phyloP scores from a whole-genome alignment of 2,888 invertebrate genomes.

The Synergus gifuensis region DNA sequence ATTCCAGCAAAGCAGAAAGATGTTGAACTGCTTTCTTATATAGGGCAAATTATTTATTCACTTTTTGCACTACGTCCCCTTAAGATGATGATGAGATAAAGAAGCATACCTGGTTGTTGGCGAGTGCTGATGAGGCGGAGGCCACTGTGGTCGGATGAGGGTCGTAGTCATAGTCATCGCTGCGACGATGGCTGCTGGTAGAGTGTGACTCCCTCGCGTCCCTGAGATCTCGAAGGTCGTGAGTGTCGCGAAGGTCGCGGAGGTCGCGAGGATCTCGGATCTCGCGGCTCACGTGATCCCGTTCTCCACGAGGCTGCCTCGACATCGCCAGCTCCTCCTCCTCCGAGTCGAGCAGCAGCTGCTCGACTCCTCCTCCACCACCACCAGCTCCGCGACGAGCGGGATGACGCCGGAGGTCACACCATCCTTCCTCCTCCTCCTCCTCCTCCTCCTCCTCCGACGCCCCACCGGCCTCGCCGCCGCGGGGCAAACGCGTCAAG shows the following conservation, averaged over 20 bases:
- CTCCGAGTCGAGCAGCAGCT: slow-evolving; percentile 78
- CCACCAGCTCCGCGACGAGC: slow-evolving; percentile 66
- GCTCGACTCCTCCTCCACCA: slow-evolving; percentile 64
- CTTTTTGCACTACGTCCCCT: background rate
- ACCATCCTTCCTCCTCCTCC: slow-evolving; percentile 73
- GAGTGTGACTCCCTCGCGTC: slow-evolving; percentile 62
- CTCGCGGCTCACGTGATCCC: slow-evolving; percentile 68
- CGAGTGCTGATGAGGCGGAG: slow-evolving; percentile 64
- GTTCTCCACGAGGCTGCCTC: slow-evolving; percentile 70
- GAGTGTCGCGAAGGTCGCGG: slow-evolving; percentile 64
- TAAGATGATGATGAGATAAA: background rate
- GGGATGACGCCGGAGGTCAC: slow-evolving; percentile 74
- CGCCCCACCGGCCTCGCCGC: slow-evolving; percentile 80
- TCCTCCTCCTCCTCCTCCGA: slow-evolving; percentile 71
- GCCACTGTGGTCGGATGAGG: slow-evolving; percentile 59
- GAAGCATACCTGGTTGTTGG: slow-evolving; percentile 71
- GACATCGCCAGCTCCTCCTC: slow-evolving; percentile 74
- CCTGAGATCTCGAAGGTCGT: slow-evolving; percentile 55
- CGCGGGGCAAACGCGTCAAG: slow-evolving; percentile 69
- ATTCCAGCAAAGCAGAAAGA: too few species aligned
- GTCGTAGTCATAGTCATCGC: slow-evolving; percentile 69
- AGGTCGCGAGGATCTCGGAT: slow-evolving; percentile 59
- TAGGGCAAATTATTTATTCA: background rate
- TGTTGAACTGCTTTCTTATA: too few species aligned
- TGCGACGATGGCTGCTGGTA: slow-evolving; percentile 59